Percentiles rank a stretch among this genome's conserved stretches.
These are phyloP conservation scores for Cantharis rufa DNA, from an alignment of 2,888 invertebrate genomes.

Conservation along the genomic window DNA sequence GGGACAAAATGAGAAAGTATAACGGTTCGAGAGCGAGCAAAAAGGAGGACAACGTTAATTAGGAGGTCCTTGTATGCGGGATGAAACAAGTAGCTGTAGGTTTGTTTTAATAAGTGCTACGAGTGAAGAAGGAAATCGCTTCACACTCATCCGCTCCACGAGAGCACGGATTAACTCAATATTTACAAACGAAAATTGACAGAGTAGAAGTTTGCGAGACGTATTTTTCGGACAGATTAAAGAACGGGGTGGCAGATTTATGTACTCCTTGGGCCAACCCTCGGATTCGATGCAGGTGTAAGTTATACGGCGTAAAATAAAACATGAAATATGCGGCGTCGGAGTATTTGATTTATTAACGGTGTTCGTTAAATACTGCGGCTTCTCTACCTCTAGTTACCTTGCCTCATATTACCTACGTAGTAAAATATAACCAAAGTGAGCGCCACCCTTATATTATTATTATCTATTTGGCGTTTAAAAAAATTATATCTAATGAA, in stretches of 20 bases:
- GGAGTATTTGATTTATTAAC: constrained; percentile 54
- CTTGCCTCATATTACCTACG: constrained; percentile 27
- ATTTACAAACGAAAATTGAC: constrained; percentile 58
- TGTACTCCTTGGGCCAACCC: constrained; percentile 32
- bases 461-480: constrained; percentile 8
- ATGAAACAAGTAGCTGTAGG: constrained; percentile 44
- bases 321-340: constrained; percentile 54
- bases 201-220: constrained; percentile 38
- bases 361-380: constrained; percentile 51
- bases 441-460: constrained; percentile 11
- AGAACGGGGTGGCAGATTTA: constrained; percentile 41
- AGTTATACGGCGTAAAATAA: constrained; percentile 52
- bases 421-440: constrained; percentile 18
- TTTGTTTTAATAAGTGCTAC: constrained; percentile 55
- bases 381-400: constrained; percentile 32
- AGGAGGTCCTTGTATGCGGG: constrained; percentile 49
- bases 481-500: constrained; percentile 16
- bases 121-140: constrained; percentile 48
- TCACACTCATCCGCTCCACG: constrained; percentile 40
- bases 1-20: constrained; percentile 9
- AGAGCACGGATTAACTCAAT: constrained; percentile 54
- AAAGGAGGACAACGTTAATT: constrained; percentile 43
- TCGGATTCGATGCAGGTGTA: constrained; percentile 50
- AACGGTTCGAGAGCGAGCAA: constrained; percentile 5
- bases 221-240: constrained; percentile 46